A percentile compares a stretch with the other conserved stretches of the same genome.
Conservation (phyloP, 2,888 invertebrate species). For the Teinopalpus imperialis region DNA sequence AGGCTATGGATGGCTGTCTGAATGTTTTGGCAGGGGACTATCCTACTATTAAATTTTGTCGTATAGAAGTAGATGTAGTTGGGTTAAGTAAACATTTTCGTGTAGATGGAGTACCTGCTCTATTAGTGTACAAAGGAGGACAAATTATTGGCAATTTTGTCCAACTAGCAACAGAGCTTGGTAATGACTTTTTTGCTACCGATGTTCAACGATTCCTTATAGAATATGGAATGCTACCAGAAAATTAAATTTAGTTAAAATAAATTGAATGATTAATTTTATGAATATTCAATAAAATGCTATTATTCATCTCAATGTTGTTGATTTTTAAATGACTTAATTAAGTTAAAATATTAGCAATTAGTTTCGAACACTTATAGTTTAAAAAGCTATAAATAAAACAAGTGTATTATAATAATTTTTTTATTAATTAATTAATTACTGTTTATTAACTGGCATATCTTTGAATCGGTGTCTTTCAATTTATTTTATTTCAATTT, state of each 20-base stretch:
- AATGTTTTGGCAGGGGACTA: conserved; percentile 89
- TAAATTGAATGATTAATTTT: too few species aligned
- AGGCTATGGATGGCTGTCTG: conserved; percentile 92
- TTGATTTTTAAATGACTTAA: too few species aligned
- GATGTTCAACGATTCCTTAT: conserved; percentile 95
- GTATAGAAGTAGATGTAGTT: conserved; percentile 89
- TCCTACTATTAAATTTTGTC: conserved; percentile 93
- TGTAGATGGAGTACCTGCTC: conserved; percentile 93
- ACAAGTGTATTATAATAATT: too few species aligned
- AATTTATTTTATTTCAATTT: too few species aligned
- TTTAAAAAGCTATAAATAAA: too few species aligned
- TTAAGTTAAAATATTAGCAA: too few species aligned
- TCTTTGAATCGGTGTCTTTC: too few species aligned
- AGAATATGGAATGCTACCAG: conserved; percentile 91
- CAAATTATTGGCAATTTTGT: conserved; percentile 96
- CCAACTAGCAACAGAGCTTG: conserved; percentile 91
- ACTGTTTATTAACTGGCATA: too few species aligned
- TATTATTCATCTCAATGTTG: too few species aligned
- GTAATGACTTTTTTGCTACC: conserved; percentile 93
- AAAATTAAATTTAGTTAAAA: conserved; percentile 83
- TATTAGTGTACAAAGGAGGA: conserved; percentile 94
- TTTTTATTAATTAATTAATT: too few species aligned
- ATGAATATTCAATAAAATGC: too few species aligned
- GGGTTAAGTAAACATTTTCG: conserved; percentile 94
- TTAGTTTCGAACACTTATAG: too few species aligned